phyloP scores from a whole-genome alignment of 1,140 invertebrate species.

The Eubasilissa regina region DNA sequence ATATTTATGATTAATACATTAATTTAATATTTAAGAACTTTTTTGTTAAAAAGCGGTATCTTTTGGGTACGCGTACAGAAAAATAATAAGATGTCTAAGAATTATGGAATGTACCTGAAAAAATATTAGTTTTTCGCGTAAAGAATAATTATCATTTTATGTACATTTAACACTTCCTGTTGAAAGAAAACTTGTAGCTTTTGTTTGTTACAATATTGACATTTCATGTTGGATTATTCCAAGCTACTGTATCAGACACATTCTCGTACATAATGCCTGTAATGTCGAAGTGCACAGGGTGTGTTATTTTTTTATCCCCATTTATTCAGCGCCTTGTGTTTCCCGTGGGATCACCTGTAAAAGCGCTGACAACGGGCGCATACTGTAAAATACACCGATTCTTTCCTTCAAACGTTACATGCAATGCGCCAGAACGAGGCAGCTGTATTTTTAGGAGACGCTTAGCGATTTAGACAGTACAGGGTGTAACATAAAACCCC shows the following conservation, averaged over 20 bases:
- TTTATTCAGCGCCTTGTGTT: conserved; percentile 44
- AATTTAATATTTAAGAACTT: too few species aligned
- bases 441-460: conserved; percentile 21
- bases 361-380: conserved; percentile 29
- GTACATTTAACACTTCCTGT: too few species aligned
- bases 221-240: too few species aligned
- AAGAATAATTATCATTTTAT: too few species aligned
- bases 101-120: too few species aligned
- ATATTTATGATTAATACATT: too few species aligned
- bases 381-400: neutral
- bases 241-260: neutral
- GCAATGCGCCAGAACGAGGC: neutral
- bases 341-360: conserved; percentile 50
- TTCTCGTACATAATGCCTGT: conserved; percentile 9
- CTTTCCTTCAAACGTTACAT: neutral
- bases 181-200: too few species aligned
- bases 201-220: too few species aligned
- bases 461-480: conserved; percentile 12
- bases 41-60: too few species aligned
- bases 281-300: conserved; percentile 42
- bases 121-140: too few species aligned
- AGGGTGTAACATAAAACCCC: conserved; percentile 43
- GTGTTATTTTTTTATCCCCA: conserved; percentile 41
- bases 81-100: too few species aligned
- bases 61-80: too few species aligned